These are phyloP conservation scores for Pipistrellus pipistrellus DNA, from an alignment of 2,797 vertebrate species.

Conservation along the genomic window DNA sequence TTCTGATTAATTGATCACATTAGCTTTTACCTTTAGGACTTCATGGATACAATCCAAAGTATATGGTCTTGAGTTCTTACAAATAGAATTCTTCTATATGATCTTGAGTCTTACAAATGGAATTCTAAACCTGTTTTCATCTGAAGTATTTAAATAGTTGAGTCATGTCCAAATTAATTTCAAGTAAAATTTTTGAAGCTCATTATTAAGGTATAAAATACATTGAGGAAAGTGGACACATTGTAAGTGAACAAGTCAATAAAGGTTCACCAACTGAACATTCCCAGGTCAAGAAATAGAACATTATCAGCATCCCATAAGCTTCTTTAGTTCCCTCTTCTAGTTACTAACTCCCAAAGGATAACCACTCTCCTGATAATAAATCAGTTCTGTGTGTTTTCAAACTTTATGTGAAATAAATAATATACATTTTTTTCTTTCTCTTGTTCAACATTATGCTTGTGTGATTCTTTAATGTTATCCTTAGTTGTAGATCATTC, in stretches of 20 bases:
- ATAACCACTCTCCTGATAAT: background rate
- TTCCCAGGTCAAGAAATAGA: background rate
- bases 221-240: background rate
- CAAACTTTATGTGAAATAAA: background rate
- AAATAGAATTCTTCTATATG: no score
- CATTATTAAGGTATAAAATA: constrained; percentile 17
- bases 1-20: background rate
- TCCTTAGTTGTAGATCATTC: background rate
- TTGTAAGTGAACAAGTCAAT: background rate
- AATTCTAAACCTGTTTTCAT: background rate
- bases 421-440: background rate
- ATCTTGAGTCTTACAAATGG: background rate
- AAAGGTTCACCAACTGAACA: background rate
- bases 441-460: background rate
- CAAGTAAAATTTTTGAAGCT: background rate
- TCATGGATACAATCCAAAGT: background rate
- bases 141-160: background rate
- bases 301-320: background rate
- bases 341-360: background rate
- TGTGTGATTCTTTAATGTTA: background rate
- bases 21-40: background rate
- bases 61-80: background rate
- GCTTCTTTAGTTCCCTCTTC: background rate
- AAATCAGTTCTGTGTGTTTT: background rate
- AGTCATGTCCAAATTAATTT: background rate